phyloP scores from a whole-genome alignment of 2,113 vertebrate species.

The Dolichotis patagonum region DNA sequence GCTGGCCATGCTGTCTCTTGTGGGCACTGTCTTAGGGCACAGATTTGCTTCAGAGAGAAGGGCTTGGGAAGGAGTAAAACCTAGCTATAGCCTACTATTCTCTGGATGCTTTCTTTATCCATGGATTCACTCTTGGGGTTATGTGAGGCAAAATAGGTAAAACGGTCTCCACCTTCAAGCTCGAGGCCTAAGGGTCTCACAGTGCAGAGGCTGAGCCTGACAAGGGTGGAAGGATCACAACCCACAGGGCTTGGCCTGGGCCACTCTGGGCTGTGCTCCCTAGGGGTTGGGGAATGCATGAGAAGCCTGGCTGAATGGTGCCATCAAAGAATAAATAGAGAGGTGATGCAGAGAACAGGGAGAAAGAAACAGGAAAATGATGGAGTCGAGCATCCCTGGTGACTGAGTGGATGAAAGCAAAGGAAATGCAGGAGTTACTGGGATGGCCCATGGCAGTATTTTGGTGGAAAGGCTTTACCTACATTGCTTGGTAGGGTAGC shows the following conservation, averaged over 20 bases:
- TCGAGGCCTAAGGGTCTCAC: background rate
- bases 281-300: background rate
- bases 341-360: background rate
- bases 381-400: background rate
- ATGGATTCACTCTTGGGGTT: background rate
- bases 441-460: background rate
- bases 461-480: background rate
- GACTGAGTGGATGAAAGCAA: background rate
- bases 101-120: background rate
- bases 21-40: background rate
- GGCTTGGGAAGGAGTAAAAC: background rate
- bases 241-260: background rate
- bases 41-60: background rate
- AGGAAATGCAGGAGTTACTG: background rate
- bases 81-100: background rate
- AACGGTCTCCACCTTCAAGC: background rate
- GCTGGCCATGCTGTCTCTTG: background rate
- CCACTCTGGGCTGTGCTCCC: background rate
- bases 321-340: background rate
- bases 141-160: background rate
- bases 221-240: background rate
- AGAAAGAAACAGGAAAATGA: background rate
- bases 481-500: background rate
- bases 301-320: background rate
- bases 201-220: background rate